Conservation (phyloP, 2,113 vertebrate genomes). For the Pelodiscus sinensis region DNA sequence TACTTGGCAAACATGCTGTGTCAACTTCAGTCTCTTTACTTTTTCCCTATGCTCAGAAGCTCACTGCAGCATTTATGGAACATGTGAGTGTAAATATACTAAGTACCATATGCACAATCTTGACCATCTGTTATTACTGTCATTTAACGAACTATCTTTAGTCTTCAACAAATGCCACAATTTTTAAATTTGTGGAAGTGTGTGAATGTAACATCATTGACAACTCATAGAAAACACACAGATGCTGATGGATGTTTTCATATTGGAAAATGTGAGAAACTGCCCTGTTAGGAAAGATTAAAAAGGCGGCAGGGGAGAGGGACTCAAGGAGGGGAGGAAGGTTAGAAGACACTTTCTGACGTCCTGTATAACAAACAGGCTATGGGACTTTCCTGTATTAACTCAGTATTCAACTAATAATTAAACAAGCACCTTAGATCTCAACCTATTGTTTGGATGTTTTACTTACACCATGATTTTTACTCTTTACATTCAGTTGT, state of each 20-base stretch:
- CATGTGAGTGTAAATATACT: not conserved
- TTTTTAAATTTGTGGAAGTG: not conserved
- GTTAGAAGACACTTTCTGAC: not conserved
- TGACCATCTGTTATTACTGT: not conserved
- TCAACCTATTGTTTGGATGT: not conserved
- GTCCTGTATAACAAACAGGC: not conserved
- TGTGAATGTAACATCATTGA: not conserved
- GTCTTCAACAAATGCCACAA: not conserved
- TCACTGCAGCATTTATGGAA: not conserved
- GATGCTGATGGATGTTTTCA: not conserved
- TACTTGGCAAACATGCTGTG: not conserved
- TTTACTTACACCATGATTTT: not conserved
- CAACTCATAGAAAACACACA: not conserved
- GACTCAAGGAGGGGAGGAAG: too few relatives aligned
- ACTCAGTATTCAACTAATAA: not conserved
- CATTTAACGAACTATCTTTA: not conserved
- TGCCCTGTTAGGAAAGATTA: not conserved
- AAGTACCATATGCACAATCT: not conserved
- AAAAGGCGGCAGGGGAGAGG: too few relatives aligned
- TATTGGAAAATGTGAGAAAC: not conserved
- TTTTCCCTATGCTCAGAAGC: not conserved
- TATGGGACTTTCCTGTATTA: not conserved
- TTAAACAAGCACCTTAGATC: not conserved
- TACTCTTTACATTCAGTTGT: not conserved
- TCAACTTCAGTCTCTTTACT: not conserved